A percentile compares a stretch with the other conserved stretches of the same genome.
These are phyloP conservation scores for Pterophyllum scalare DNA, from an alignment of 2,113 vertebrate genomes.

Conservation along the genomic window DNA sequence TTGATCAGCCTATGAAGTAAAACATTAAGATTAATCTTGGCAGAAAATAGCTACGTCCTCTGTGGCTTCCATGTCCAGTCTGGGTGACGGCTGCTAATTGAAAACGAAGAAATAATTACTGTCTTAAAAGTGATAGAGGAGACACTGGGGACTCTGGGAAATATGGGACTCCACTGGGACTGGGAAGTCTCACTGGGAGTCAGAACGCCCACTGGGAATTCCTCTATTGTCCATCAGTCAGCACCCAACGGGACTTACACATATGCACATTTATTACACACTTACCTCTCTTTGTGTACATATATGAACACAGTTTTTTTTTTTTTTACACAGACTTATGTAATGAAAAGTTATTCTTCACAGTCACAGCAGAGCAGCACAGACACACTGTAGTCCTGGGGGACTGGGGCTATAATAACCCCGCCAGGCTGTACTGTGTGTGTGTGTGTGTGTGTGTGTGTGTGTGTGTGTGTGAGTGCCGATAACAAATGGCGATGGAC, in stretches of 20 bases:
- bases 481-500: conserved; percentile 91
- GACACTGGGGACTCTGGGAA: conserved; percentile 56
- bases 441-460: conserved; percentile 82
- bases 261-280: conserved; percentile 13
- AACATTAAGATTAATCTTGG: conserved; percentile 3
- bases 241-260: conserved; percentile 39
- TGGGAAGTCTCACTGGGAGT: conserved; percentile 31
- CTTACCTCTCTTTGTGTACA: not conserved
- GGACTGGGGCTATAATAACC: conserved; percentile 85
- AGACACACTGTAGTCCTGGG: conserved; percentile 49
- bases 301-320: not conserved
- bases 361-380: not conserved
- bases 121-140: conserved; percentile 76
- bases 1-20: not conserved
- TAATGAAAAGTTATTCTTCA: not conserved
- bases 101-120: conserved; percentile 78
- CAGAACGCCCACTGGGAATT: conserved; percentile 47
- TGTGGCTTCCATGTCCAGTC: conserved; percentile 51
- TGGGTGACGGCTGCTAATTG: conserved; percentile 68
- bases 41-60: conserved; percentile 48
- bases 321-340: not conserved
- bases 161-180: conserved; percentile 47
- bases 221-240: conserved; percentile 42
- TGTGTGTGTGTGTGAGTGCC: conserved; percentile 79
- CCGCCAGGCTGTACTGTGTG: conserved; percentile 81